Base-by-base conservation (phyloP, 2,797 vertebrate species). In the Gallirallus australis region DNA sequence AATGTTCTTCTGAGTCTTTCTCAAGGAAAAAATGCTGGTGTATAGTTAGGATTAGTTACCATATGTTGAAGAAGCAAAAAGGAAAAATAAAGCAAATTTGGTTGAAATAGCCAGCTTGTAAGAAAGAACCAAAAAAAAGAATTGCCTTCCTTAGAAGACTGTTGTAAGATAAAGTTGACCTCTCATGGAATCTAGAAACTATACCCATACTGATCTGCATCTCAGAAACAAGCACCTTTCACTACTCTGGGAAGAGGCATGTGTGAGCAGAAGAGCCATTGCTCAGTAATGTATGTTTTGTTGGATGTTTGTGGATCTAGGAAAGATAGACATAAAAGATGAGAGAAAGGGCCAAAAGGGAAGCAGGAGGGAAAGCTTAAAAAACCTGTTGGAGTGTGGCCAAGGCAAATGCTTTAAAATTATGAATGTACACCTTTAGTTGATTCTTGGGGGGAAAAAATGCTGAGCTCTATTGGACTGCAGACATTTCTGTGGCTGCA, bases 401-500 rank as follows among this genome's bases (percentile, higher is more conserved):
- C 27, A 35, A 28, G 37, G 21, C 13, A 56, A 54, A 89, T 72
- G 25, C 15, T 85, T 14, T 50, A 25, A 0, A 12, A 61, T 14
- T 54, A 15, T 27, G 52, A 71, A 21, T 8, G 6, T 61, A 0
- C 27, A 5, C 21, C 16, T 88, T 33, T 61, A 53, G 64, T n/a
- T 82, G 65, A 50, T 5, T 75, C 7, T 12, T 17, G 16, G 24
- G 39, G n/a, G 10, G 5, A 68, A 21, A 61, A 89, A 37, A 5
- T 37, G 6, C 54, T 33, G 50, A 53, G 12, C 28, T n/a, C 4
- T 45, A 0, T 20, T 2, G 2, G 25, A 24, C 40, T 66, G 8
- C 18, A 2, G 31, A 78, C 59, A 15, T 52, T 94, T 72, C 15
- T 40, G 45, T 24, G 33, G 13, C 40, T 85, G 59, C 40, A 50